Evolutionary conservation across 2,888 invertebrate species (phyloP).

Genomic region (Fissipunctia ypsillon): DNA sequence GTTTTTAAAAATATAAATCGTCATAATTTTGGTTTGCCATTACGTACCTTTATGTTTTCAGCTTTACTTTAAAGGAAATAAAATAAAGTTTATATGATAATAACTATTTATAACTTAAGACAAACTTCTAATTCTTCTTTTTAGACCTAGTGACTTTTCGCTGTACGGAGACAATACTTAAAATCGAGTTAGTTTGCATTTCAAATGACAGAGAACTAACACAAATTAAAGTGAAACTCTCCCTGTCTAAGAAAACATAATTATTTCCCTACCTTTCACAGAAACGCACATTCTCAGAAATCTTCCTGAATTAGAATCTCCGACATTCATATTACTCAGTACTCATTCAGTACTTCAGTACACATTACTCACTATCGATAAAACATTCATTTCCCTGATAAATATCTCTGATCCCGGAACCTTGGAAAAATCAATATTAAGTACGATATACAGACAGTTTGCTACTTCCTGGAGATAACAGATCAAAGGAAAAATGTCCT

Average conservation of each 20-base stretch:
- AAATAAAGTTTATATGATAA: too few species aligned
- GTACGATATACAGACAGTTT: constrained; percentile 4
- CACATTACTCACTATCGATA: not conserved
- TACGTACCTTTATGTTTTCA: too few species aligned
- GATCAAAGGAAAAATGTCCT: constrained; percentile 15
- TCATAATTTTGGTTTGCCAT: too few species aligned
- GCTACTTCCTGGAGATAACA: not conserved
- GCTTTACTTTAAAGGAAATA: too few species aligned
- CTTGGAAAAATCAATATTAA: constrained; percentile 43
- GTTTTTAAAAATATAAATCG: too few species aligned
- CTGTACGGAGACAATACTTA: too few species aligned
- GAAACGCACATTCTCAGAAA: not conserved
- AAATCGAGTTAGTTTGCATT: not conserved
- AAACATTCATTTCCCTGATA: constrained; percentile 12
- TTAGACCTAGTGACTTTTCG: too few species aligned
- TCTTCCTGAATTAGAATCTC: not conserved
- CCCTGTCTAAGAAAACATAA: not conserved
- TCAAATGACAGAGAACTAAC: not conserved
- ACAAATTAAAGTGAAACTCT: not conserved
- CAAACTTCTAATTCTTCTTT: too few species aligned
- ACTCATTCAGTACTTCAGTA: too few species aligned
- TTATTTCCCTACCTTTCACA: not conserved
- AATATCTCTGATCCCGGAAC: constrained; percentile 21
- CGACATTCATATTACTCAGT: not conserved
- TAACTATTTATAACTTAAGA: too few species aligned